Conservation (phyloP, 2,888 invertebrate genomes). For the Clanis bilineata region DNA sequence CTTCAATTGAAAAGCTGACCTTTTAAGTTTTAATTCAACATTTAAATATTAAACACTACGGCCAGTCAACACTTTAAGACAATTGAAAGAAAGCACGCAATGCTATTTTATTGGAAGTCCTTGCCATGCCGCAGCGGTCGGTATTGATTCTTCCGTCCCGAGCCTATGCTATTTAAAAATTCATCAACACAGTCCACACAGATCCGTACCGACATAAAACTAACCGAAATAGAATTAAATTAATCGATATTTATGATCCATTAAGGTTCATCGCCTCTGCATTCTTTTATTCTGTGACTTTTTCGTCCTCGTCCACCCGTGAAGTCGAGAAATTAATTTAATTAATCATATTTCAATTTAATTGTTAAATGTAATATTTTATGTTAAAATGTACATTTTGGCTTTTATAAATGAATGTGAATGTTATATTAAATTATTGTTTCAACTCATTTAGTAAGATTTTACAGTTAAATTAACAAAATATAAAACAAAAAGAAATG, state of each 20-base stretch:
- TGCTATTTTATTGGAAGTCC: constrained; percentile 45
- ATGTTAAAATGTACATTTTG: neutral
- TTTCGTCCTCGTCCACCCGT: neutral
- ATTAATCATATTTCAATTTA: neutral
- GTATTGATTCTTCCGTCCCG: constrained; percentile 78
- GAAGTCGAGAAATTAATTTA: neutral
- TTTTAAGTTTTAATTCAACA: neutral
- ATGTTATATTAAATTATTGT: neutral
- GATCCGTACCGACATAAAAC: constrained; percentile 52
- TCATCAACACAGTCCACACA: constrained; percentile 68
- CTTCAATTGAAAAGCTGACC: neutral
- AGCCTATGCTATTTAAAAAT: constrained; percentile 74
- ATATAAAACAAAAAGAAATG: neutral
- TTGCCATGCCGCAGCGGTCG: constrained; percentile 54
- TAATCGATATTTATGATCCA: constrained; percentile 25
- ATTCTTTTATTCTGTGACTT: neutral
- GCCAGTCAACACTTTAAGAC: constrained; percentile 15
- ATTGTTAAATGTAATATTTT: neutral
- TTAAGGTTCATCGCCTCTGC: constrained; percentile 1
- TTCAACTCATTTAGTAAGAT: neutral
- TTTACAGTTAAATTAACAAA: neutral
- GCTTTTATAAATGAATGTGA: neutral
- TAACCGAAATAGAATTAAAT: constrained; percentile 31
- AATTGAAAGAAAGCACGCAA: constrained; percentile 22
- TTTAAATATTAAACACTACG: neutral